Evolutionary conservation across 2,888 invertebrate species (phyloP).

Genomic region (Nephrotoma appendiculata): DNA sequence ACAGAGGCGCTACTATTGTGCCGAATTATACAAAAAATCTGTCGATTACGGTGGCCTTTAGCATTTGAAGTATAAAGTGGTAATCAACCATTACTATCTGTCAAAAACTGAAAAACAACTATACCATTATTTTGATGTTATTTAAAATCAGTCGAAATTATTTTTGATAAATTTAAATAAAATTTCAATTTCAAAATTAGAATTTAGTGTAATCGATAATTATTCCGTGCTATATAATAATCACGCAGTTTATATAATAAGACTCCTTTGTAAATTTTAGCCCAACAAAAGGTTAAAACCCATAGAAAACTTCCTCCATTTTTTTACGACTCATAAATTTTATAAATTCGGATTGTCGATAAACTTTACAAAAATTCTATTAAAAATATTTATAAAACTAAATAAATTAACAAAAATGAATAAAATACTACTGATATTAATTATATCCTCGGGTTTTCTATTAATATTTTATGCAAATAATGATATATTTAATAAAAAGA

Average conservation of each 20-base stretch:
- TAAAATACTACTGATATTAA: constrained; percentile 23
- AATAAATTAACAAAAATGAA: constrained; percentile 19
- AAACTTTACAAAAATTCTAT: background rate
- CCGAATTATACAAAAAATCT: background rate
- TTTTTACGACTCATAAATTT: background rate
- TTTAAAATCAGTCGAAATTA: background rate
- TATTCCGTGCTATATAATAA: background rate
- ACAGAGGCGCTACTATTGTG: background rate
- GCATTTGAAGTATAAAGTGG: background rate
- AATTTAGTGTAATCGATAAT: background rate
- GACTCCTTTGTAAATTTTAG: background rate
- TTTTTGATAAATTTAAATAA: background rate
- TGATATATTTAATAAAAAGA: constrained; percentile 18
- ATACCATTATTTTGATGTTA: background rate
- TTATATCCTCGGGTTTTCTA: constrained; percentile 23
- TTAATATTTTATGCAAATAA: constrained; percentile 26
- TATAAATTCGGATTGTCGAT: background rate
- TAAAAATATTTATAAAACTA: background rate
- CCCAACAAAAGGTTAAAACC: background rate
- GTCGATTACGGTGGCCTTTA: background rate
- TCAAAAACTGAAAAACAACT: background rate
- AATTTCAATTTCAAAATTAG: background rate
- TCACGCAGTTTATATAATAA: background rate
- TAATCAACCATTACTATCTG: background rate
- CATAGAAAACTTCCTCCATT: background rate